Base-by-base conservation (phyloP, 2,888 invertebrate species). In the Yponomeuta cagnagella region DNA sequence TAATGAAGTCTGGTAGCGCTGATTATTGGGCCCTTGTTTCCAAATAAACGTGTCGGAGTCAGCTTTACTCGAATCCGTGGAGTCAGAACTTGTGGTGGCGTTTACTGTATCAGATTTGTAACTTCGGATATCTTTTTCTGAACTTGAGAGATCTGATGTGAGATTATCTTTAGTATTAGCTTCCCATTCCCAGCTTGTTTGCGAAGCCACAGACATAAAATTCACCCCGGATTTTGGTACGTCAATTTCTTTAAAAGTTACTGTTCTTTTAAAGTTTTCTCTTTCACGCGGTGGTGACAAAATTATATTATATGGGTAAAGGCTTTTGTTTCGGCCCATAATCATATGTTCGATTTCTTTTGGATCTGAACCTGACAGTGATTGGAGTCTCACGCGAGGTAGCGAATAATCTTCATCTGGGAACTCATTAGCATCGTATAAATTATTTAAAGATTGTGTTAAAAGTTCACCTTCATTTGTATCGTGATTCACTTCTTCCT, bases 291-390 rank as follows among this genome's bases (percentile, higher is more conserved):
- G 77, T 75, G 92, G 92, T 58, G 92, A 92, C 58, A 91, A 72
- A 68, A 84, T 77, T 74, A 92, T 85, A 73, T 91, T 92, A 72
- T 92, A 93, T 0, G 93, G 92, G 79, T 89, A 92, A 2, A 81
- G 73, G 72, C 87, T 81, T 74, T 82, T 74, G 71, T 84, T 89
- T 12, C 87, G 80, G 10, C 92, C 92, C 73, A 93, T 78, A 73
- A 93, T 90, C 73, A 93, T 81, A 73, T 91, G 81, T 76, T 84
- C 86, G 1, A 88, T 84, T 58, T 89, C 86, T 70, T 80, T 76
- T 68, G 78, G 74, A 73, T 79, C 79, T 2, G 72, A 70, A 74
- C 77, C 78, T 70, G 72, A 77, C 1, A 73, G 72, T 72, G 77
- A 70, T 73, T 82, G 78, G 6, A 84, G 77, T 48, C 78, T 78